Evolutionary conservation across 2,797 vertebrate species (phyloP), one percentile per base, ranked within the genome.

Genomic region (Clangula hyemalis): DNA sequence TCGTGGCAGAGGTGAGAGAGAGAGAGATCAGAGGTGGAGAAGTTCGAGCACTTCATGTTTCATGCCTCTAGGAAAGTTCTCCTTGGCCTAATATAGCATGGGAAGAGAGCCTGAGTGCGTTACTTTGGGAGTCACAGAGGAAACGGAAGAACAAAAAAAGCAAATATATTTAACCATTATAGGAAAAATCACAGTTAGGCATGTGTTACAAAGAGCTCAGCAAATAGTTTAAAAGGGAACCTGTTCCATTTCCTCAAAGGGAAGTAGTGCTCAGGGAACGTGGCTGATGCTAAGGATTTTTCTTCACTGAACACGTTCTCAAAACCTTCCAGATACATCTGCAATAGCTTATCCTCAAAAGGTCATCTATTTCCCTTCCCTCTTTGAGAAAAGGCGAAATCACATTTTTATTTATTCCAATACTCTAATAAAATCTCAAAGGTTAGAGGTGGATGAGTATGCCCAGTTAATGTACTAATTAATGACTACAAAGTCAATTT

Each of bases 401-500:
- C 0, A 3, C 70, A 34, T 68, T 88, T 91, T 94, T 82, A 62
- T 84, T 94, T 96, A 89, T 90, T 78, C 36, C 36, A 68, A 58
- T 91, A 83, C 71, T 70, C 49, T 78, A 82, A 89, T 73, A 81
- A 71, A 89, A 85, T 88, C 65, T 74, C 30, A 8, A 57, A 13
- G 64, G 38, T 73, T 87, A 70, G 83, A 91, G 72, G 32, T 93
- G 49, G 22, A 74, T 74, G 53, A 53, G 92, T 51, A 21, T 54
- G 27, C 51, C 49, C 34, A 27, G 60, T 78, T 92, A 93, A 90
- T 70, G 28, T 69, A 20, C 11, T 81, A 85, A 74, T 94, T 96
- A 95, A 89, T 85, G 74, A 93, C 72, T 81, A 51, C 38, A 87
- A 89, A 85, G 65, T 43, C 17, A 58, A 4, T n/a, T 93, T 93